Base-by-base conservation (phyloP, 2,113 vertebrate species). In the Paraplagusia blochii region DNA sequence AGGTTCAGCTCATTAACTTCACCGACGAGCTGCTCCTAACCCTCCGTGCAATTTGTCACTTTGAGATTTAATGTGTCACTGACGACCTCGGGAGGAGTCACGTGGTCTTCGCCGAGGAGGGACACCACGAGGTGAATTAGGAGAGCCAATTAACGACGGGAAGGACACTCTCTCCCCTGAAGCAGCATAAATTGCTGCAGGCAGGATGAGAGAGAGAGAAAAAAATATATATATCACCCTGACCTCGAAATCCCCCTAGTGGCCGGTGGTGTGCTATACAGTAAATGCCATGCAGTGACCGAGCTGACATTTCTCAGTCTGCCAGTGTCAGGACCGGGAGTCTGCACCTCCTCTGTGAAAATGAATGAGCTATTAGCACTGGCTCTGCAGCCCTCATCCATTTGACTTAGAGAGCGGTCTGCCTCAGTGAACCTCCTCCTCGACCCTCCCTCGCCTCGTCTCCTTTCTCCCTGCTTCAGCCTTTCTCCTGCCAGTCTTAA, bases 211-310 rank as follows among this genome's bases (percentile, higher is more conserved):
- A n/a, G n/a, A n/a, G n/a, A n/a, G n/a, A n/a, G n/a, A 40, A 40
- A 39, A 74, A 77, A 78, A 72, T n/a, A n/a, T n/a, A n/a, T n/a
- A n/a, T n/a, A 76, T 82, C 75, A 73, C 57, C 14, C 52, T 81
- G 87, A 88, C 87, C 85, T 87, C 82, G 19, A 85, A 79, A 74
- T 65, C 72, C 72, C 71, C 69, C 73, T 53, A 51, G 78, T 83
- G 74, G 74, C 73, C 75, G 68, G 69, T 67, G 81, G 79, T 78
- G 69, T 78, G 69, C n/a, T n/a, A n/a, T 44, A 36, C 33, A 51
- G 33, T 17, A n/a, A 72, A 61, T 54, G 72, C 64, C 69, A 29
- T 6, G 22, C 22, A 50, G 60, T 83, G 78, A 82, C 74, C 56
- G 73, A 36, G 3, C 35, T 83, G 76, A 83, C 83, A 84, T 82